A percentile compares a stretch with the other conserved stretches of the same genome.
These are phyloP conservation scores for Cyprinodon variegatus DNA, from an alignment of 2,113 vertebrate genomes.

Conservation along the genomic window DNA sequence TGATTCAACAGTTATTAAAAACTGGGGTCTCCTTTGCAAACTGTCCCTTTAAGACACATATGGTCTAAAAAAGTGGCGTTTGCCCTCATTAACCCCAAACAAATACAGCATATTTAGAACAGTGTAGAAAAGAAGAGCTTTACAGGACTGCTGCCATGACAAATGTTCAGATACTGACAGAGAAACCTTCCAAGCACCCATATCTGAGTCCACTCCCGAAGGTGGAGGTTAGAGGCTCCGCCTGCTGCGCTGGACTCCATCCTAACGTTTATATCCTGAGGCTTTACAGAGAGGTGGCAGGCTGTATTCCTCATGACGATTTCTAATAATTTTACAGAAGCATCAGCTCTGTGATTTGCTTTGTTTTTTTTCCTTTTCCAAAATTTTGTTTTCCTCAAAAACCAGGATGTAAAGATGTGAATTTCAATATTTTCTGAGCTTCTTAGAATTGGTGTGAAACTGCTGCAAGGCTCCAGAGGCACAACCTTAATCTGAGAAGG, in stretches of 20 bases:
- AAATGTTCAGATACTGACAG: slow-evolving; percentile 62
- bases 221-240: slow-evolving; percentile 58
- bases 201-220: slow-evolving; percentile 40
- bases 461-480: slow-evolving; percentile 65
- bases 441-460: slow-evolving; percentile 22
- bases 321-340: slow-evolving; percentile 37
- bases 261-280: slow-evolving; percentile 47
- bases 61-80: slow-evolving; percentile 47
- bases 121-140: slow-evolving; percentile 40
- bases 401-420: slow-evolving; percentile 17
- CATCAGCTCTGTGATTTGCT: slow-evolving; percentile 47
- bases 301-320: slow-evolving; percentile 24
- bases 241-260: slow-evolving; percentile 24
- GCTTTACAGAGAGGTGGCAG: slow-evolving; percentile 41
- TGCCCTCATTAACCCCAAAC: slow-evolving; percentile 35
- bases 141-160: slow-evolving; percentile 17
- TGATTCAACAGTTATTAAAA: slow-evolving; percentile 3
- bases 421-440: slow-evolving; percentile 21
- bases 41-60: slow-evolving; percentile 54
- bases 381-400: slow-evolving; percentile 21
- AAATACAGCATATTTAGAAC: slow-evolving; percentile 38
- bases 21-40: slow-evolving; percentile 15
- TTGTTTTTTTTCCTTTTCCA: slow-evolving; percentile 49
- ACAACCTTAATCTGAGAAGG: slow-evolving; percentile 52
- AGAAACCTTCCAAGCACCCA: slow-evolving; percentile 49